These are phyloP conservation scores for Oryzias celebensis DNA, from an alignment of 2,113 vertebrate species.

Conservation along the genomic window DNA sequence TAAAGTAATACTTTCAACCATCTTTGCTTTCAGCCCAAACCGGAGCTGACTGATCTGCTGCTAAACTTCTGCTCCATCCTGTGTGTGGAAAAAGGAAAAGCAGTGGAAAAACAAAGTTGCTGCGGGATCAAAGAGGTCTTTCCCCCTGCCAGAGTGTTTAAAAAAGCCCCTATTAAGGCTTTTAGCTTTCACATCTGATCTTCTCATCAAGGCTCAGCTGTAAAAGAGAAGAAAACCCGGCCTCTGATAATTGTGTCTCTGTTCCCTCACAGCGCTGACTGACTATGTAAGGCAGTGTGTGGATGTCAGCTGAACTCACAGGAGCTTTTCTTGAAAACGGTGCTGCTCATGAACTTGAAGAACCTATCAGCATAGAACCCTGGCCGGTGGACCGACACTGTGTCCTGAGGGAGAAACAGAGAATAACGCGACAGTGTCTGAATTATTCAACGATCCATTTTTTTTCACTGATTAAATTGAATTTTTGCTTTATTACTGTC, in stretches of 20 bases:
- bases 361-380: conserved; percentile 97
- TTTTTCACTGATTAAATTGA: conserved; percentile 23
- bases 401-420: conserved; percentile 82
- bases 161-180: conserved; percentile 48
- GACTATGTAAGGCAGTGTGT: conserved; percentile 60
- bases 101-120: conserved; percentile 7
- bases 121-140: conserved; percentile 11
- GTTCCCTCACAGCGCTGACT: conserved; percentile 22
- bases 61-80: background rate
- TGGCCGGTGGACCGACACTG: conserved; percentile 94
- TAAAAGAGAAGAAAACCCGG: conserved; percentile 31
- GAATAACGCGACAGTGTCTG: conserved; percentile 43
- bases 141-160: conserved; percentile 9
- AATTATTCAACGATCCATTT: conserved; percentile 30
- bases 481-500: conserved; percentile 15
- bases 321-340: conserved; percentile 92
- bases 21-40: no score
- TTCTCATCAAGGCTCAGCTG: conserved; percentile 28
- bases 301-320: conserved; percentile 80
- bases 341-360: conserved; percentile 97
- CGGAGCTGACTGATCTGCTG: no score
- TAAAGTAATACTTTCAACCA: no score
- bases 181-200: conserved; percentile 30
- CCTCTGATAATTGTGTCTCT: conserved; percentile 23
- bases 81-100: background rate